Percentiles rank a stretch among this genome's conserved stretches.
These are phyloP conservation scores for Narcine bancroftii DNA, from an alignment of 2,113 vertebrate species.

Conservation along the genomic window DNA sequence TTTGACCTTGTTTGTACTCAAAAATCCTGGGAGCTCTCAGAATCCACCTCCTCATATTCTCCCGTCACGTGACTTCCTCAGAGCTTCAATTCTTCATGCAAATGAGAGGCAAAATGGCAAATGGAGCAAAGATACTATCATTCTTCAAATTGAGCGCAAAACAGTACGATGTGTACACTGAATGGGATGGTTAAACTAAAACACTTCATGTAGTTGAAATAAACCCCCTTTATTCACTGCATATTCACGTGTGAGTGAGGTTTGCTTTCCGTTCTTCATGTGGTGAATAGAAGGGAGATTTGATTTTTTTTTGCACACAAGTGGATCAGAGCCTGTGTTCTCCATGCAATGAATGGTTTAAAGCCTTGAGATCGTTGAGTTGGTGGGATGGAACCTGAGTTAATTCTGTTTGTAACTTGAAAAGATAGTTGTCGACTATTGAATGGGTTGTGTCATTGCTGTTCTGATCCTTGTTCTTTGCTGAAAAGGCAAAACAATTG, in stretches of 20 bases:
- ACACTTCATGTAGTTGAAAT: too few species aligned
- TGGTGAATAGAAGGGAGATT: neutral
- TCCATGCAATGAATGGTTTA: neutral
- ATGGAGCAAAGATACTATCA: too few species aligned
- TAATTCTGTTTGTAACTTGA: neutral
- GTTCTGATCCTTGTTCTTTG: neutral
- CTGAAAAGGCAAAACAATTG: neutral
- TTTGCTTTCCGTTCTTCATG: neutral
- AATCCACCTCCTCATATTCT: too few species aligned
- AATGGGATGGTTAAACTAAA: too few species aligned
- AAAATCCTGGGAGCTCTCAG: too few species aligned
- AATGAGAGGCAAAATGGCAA: too few species aligned
- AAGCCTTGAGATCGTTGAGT: neutral
- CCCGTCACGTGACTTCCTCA: too few species aligned
- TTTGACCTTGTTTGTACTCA: too few species aligned
- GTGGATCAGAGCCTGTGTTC: neutral
- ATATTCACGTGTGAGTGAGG: neutral
- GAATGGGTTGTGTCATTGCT: neutral
- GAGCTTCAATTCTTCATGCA: neutral
- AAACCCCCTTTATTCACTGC: too few species aligned
- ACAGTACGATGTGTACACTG: too few species aligned
- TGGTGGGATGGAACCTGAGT: neutral
- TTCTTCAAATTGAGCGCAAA: too few species aligned
- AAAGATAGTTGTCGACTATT: neutral
- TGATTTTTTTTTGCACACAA: neutral